Conservation (phyloP, 2,797 vertebrate species). For the Thaleichthys pacificus region DNA sequence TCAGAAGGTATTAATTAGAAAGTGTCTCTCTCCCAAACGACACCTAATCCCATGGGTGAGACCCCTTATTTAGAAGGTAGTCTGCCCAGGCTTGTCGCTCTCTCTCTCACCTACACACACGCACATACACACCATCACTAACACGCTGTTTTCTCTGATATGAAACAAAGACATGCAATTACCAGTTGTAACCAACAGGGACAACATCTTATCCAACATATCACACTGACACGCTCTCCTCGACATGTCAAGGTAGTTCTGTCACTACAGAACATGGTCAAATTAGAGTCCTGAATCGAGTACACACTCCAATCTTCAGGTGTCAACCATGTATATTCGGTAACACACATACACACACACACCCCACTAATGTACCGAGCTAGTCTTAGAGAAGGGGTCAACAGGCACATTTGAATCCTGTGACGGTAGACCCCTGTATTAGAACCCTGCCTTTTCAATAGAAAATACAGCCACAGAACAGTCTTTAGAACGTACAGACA, state of each 20-base stretch:
- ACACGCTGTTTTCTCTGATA: neutral
- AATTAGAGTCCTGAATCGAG: neutral
- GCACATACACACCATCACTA: neutral
- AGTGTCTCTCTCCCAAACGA: slow-evolving; percentile 24
- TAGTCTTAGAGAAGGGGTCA: no score
- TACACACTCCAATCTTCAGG: no score
- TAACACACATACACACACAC: no score
- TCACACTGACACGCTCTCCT: neutral
- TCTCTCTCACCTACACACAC: neutral
- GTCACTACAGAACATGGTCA: neutral
- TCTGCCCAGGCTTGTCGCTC: slow-evolving; percentile 30
- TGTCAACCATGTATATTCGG: no score
- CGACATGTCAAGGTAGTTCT: neutral
- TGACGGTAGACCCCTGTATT: no score
- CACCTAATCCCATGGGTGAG: slow-evolving; percentile 30
- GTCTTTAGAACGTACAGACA: no score
- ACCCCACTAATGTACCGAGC: no score
- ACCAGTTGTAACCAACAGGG: neutral
- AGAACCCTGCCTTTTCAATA: no score
- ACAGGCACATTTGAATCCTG: no score
- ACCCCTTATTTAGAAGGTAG: slow-evolving; percentile 18
- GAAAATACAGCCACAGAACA: no score
- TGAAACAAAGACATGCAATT: neutral
- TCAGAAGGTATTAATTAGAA: slow-evolving; percentile 32
- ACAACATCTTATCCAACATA: neutral